Evolutionary conservation across 2,888 invertebrate species (phyloP).

Genomic region (Gastracanthus pulcherrimus): DNA sequence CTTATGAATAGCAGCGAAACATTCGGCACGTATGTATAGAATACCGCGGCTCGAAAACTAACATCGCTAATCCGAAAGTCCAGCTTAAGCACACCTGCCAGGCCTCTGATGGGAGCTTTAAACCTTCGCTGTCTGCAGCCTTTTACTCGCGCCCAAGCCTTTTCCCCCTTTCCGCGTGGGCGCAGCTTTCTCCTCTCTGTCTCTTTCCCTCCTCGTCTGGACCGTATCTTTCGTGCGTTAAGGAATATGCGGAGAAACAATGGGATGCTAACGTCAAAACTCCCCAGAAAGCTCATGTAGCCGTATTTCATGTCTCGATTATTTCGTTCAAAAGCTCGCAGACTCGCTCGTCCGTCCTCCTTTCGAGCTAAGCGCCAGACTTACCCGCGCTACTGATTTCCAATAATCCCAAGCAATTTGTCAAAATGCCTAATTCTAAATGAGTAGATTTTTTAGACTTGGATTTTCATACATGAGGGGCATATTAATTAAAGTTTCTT

Average conservation of each 20-base stretch:
- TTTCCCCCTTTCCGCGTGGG: not conserved
- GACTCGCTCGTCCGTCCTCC: constrained; percentile 53
- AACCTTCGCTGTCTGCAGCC: constrained; percentile 43
- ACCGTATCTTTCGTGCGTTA: constrained; percentile 61
- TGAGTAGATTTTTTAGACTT: too few species aligned
- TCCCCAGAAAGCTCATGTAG: constrained; percentile 63
- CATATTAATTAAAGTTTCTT: too few species aligned
- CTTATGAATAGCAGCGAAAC: constrained; percentile 6
- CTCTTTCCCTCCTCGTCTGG: constrained; percentile 52
- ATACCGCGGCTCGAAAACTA: constrained; percentile 62
- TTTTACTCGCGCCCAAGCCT: constrained; percentile 32
- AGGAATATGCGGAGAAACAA: constrained; percentile 71
- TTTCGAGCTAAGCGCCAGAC: not conserved
- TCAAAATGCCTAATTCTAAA: too few species aligned
- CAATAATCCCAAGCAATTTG: too few species aligned
- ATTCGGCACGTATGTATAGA: constrained; percentile 29
- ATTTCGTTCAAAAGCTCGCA: constrained; percentile 73
- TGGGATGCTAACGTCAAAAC: constrained; percentile 73
- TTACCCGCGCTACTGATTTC: not conserved
- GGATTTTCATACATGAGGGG: too few species aligned
- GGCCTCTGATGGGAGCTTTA: constrained; percentile 37
- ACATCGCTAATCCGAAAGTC: constrained; percentile 71
- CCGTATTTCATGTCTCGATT: constrained; percentile 76
- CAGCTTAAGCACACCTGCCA: constrained; percentile 70
- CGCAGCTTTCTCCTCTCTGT: constrained; percentile 26